Percentiles rank a stretch among this genome's conserved stretches.
phyloP scores from a whole-genome alignment of 2,888 invertebrate species.

The Strigamia maritima region DNA sequence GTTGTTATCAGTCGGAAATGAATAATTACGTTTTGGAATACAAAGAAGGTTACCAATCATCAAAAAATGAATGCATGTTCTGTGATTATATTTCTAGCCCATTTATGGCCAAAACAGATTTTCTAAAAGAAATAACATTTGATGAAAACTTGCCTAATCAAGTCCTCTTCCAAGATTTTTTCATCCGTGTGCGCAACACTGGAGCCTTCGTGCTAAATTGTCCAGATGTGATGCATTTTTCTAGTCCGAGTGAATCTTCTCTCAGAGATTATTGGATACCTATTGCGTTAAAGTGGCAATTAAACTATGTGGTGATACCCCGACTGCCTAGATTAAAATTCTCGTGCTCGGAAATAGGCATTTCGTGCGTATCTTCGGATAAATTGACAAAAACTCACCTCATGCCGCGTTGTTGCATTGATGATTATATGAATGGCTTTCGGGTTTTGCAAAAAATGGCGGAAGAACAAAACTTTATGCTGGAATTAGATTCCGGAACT shows the following conservation, averaged over 20 bases:
- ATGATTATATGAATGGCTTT: conserved; percentile 46
- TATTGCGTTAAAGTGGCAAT: conserved; percentile 37
- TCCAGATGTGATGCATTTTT: conserved; percentile 50
- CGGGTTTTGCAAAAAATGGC: conserved; percentile 45
- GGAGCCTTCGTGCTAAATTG: conserved; percentile 46
- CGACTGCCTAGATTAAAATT: conserved; percentile 37
- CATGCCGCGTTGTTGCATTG: conserved; percentile 47
- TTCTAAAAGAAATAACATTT: conserved; percentile 44
- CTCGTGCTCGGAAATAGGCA: conserved; percentile 44
- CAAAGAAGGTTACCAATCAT: conserved; percentile 45
- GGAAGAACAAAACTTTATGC: conserved; percentile 45
- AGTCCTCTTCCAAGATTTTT: conserved; percentile 48
- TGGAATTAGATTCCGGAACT: conserved; percentile 50
- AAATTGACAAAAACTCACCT: conserved; percentile 40
- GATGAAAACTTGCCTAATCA: conserved; percentile 42
- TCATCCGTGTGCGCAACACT: conserved; percentile 45
- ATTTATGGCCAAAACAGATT: conserved; percentile 41
- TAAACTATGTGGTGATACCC: conserved; percentile 35
- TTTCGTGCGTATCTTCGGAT: conserved; percentile 43
- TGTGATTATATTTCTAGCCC: conserved; percentile 25
- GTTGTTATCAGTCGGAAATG: conserved; percentile 47
- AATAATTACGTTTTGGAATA: conserved; percentile 47
- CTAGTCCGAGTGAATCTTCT: not conserved
- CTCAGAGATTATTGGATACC: conserved; percentile 35
- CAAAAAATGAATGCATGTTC: conserved; percentile 29